These are phyloP conservation scores for Python bivittatus DNA, from an alignment of 2,113 vertebrate genomes.

Conservation along the genomic window DNA sequence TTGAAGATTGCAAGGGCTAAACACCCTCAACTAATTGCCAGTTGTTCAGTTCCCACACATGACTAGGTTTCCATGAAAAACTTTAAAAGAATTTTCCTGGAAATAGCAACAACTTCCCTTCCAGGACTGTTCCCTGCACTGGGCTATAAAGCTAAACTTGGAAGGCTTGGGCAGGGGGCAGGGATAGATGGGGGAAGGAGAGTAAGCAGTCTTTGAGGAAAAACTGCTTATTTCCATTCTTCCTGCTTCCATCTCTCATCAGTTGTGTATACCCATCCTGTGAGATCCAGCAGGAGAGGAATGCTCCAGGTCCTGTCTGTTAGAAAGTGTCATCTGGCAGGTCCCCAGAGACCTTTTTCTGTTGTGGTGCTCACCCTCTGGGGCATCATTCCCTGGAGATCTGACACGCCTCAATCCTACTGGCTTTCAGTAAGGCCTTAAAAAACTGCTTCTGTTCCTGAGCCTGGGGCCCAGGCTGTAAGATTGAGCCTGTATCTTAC, in stretches of 20 bases:
- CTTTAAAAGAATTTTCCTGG: neutral
- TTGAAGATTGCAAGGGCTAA: neutral
- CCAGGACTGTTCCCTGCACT: neutral
- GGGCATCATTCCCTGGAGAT: too few relatives aligned
- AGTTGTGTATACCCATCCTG: neutral
- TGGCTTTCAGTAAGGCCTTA: too few relatives aligned
- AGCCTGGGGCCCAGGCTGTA: too few relatives aligned
- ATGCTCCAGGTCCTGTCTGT: too few relatives aligned
- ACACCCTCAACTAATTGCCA: neutral
- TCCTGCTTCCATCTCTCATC: neutral
- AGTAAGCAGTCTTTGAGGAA: neutral
- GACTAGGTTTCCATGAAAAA: neutral
- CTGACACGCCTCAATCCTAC: too few relatives aligned
- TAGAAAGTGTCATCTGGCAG: too few relatives aligned
- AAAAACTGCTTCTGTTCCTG: too few relatives aligned
- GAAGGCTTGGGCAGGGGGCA: neutral
- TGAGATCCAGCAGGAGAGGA: too few relatives aligned
- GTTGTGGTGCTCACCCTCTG: too few relatives aligned
- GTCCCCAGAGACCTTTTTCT: too few relatives aligned
- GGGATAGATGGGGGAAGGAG: neutral
- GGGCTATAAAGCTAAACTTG: neutral
- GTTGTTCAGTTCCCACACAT: neutral
- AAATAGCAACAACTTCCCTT: neutral
- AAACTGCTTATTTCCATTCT: neutral
- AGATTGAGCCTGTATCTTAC: too few relatives aligned